Evolutionary conservation across 2,113 vertebrate genomes (phyloP).

Genomic region (Corapipo altera): DNA sequence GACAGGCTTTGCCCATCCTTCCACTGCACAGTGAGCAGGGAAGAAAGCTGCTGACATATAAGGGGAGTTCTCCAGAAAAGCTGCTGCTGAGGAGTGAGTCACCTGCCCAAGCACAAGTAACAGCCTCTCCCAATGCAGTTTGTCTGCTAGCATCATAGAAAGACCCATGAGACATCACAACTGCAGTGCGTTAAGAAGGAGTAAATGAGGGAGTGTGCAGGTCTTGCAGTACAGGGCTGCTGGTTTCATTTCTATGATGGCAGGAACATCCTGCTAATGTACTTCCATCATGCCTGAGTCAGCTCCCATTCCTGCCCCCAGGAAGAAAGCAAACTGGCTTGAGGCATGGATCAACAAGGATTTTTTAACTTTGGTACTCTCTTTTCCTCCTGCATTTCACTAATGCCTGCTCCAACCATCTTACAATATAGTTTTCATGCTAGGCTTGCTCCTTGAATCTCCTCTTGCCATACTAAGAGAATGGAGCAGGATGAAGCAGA

Average conservation of each 20-base stretch:
- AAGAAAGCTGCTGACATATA: background rate
- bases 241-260: background rate
- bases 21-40: background rate
- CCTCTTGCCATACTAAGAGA: background rate
- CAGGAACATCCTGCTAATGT: background rate
- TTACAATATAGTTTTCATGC: background rate
- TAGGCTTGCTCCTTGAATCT: background rate
- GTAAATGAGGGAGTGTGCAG: background rate
- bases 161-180: accelerated
- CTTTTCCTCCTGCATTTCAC: background rate
- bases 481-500: background rate
- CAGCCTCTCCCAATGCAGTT: background rate
- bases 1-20: background rate
- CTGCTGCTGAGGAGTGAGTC: background rate
- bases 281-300: background rate
- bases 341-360: background rate
- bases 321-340: background rate
- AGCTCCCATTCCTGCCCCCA: background rate
- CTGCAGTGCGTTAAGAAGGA: background rate
- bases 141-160: background rate
- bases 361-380: background rate
- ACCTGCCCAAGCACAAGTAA: background rate
- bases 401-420: background rate
- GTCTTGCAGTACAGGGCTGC: background rate
- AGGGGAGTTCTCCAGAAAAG: background rate